These are phyloP conservation scores for Drosophila infuscata DNA, from an alignment of 2,888 invertebrate species.

Conservation along the genomic window DNA sequence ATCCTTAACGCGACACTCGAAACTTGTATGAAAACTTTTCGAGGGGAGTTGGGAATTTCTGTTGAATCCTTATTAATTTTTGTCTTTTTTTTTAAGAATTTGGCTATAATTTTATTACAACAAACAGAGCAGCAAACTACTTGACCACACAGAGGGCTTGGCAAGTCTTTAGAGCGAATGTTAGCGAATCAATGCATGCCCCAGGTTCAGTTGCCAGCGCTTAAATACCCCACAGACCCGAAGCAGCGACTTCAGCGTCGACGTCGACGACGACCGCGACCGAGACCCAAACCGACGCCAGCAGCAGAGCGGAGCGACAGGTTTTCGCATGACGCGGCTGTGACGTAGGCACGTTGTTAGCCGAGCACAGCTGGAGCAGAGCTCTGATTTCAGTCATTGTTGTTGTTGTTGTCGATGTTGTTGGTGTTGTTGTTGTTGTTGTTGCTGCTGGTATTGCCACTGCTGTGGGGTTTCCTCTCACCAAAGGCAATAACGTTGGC, in stretches of 20 bases:
- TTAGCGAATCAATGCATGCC: constrained; percentile 90
- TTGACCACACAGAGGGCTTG: constrained; percentile 82
- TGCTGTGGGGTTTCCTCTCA: constrained; percentile 76
- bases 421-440: constrained; percentile 11
- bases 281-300: constrained; percentile 50
- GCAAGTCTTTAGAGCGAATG: constrained; percentile 88
- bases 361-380: constrained; percentile 40
- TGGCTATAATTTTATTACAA: constrained; percentile 84
- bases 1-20: constrained; percentile 66
- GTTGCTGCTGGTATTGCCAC: constrained; percentile 19
- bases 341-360: constrained; percentile 61
- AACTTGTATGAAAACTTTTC: constrained; percentile 40
- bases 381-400: constrained; percentile 4
- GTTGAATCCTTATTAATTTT: constrained; percentile 7
- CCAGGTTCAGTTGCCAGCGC: constrained; percentile 88
- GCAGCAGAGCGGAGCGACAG: constrained; percentile 54
- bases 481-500: constrained; percentile 62
- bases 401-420: constrained; percentile 11
- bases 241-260: constrained; percentile 34
- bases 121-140: constrained; percentile 82
- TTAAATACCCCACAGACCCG: constrained; percentile 86
- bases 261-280: constrained; percentile 46
- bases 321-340: constrained; percentile 81
- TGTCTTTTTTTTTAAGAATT: constrained; percentile 27
- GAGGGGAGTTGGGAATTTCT: constrained; percentile 19